Base-by-base conservation (phyloP, 2,797 vertebrate genomes). In the Nasua narica region DNA sequence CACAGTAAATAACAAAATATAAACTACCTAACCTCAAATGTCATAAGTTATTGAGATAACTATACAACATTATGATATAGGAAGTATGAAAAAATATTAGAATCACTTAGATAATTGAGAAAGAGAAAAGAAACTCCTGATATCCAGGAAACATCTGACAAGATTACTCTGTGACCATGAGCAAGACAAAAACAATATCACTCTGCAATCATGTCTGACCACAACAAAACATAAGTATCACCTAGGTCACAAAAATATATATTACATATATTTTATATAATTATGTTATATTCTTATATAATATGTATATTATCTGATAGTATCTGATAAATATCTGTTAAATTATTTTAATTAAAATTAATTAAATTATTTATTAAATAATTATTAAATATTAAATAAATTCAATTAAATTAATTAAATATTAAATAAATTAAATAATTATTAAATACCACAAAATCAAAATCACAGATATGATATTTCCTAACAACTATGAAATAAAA, bases 361-460 rank as follows among this genome's bases (percentile, higher is more conserved):
- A n/a, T n/a, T n/a, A n/a, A n/a, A n/a, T n/a, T n/a, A n/a, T n/a
- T n/a, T n/a, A n/a, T n/a, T n/a, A n/a, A n/a, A n/a, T n/a, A n/a
- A n/a, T n/a, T n/a, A n/a, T n/a, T n/a, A n/a, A n/a, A n/a, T n/a
- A n/a, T n/a, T n/a, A n/a, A n/a, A n/a, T n/a, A n/a, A n/a, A n/a
- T n/a, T n/a, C n/a, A n/a, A n/a, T n/a, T n/a, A n/a, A n/a, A n/a
- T n/a, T n/a, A n/a, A n/a, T n/a, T n/a, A n/a, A n/a, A n/a, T n/a
- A n/a, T n/a, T n/a, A n/a, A n/a, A n/a, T n/a, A n/a, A n/a, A n/a
- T n/a, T n/a, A n/a, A n/a, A n/a, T n/a, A 88, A 76, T 79, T 76
- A 84, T 78, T 93, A 87, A 93, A 81, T 81, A 58, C 9, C 37
- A 95, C 93, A 93, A 25, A 91, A 65, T 56, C 67, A 90, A 94